These are phyloP conservation scores for Philypnodon macrostomus DNA, from an alignment of 2,797 vertebrate species.

Conservation along the genomic window DNA sequence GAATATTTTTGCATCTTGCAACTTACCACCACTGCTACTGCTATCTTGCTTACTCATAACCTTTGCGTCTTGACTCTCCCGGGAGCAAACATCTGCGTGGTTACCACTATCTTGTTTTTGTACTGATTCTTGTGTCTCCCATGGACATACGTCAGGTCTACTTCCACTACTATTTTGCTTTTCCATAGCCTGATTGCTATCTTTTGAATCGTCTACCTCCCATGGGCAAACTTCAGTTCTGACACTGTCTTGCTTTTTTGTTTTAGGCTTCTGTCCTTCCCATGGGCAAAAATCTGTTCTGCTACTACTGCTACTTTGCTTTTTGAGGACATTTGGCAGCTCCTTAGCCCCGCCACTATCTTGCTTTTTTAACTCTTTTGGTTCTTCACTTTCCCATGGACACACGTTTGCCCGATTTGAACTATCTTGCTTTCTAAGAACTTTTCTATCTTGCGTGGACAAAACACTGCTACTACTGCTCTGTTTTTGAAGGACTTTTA, in stretches of 20 bases:
- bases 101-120: slow-evolving; percentile 8
- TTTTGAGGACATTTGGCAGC: slow-evolving; percentile 14
- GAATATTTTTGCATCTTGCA: slow-evolving; percentile 16
- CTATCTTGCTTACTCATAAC: slow-evolving; percentile 23
- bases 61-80: slow-evolving; percentile 43
- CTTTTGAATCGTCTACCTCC: slow-evolving; percentile 14
- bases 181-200: background rate
- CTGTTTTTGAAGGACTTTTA: slow-evolving; percentile 5
- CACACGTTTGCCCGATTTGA: rapidly evolving
- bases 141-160: slow-evolving; percentile 31
- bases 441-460: slow-evolving; percentile 22
- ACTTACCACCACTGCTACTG: too few relatives aligned
- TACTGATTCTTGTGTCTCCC: slow-evolving; percentile 35
- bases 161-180: slow-evolving; percentile 8
- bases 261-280: slow-evolving; percentile 24
- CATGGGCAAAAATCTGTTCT: slow-evolving; percentile 10
- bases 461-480: background rate
- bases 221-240: slow-evolving; percentile 28
- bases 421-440: background rate
- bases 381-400: slow-evolving; percentile 33
- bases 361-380: slow-evolving; percentile 9
- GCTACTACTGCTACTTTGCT: rapidly evolving
- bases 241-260: slow-evolving; percentile 3
- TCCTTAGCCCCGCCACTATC: background rate
- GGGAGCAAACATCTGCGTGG: slow-evolving; percentile 24